These are phyloP conservation scores for Drosophila lutescens DNA, from an alignment of 2,888 invertebrate genomes.

Conservation along the genomic window DNA sequence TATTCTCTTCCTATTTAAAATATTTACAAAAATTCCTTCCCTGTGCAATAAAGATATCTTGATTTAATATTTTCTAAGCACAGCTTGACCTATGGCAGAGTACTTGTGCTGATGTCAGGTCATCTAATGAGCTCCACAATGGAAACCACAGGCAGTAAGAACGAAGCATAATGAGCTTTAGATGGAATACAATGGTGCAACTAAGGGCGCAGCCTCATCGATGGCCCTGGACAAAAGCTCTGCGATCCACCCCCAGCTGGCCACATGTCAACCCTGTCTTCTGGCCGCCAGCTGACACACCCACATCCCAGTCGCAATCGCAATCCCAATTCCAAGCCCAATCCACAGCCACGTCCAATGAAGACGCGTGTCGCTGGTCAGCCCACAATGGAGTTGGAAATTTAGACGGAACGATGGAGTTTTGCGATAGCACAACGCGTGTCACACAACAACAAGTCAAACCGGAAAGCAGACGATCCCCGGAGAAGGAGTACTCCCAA, in stretches of 20 bases:
- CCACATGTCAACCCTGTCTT: conserved; percentile 56
- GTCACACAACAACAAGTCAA: conserved; percentile 81
- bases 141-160: conserved; percentile 21
- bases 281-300: conserved; percentile 37
- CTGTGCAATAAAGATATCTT: neutral
- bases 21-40: neutral
- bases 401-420: conserved; percentile 49
- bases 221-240: conserved; percentile 28
- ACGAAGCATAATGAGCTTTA: conserved; percentile 6
- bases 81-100: conserved; percentile 24
- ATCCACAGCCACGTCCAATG: conserved; percentile 27
- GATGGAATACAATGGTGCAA: conserved; percentile 7
- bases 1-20: no score
- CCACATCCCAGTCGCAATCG: conserved; percentile 40
- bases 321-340: neutral
- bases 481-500: conserved; percentile 8
- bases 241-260: conserved; percentile 54
- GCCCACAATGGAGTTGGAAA: conserved; percentile 55
- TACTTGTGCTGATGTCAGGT: conserved; percentile 25
- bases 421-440: conserved; percentile 69
- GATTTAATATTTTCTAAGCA: neutral
- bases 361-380: conserved; percentile 72
- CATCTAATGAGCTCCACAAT: conserved; percentile 26
- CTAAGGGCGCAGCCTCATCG: conserved; percentile 16
- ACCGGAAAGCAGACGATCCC: conserved; percentile 70